A percentile compares a stretch with the other conserved stretches of the same genome.
phyloP scores from a whole-genome alignment of 2,797 vertebrate species.

The Aldrovandia affinis region DNA sequence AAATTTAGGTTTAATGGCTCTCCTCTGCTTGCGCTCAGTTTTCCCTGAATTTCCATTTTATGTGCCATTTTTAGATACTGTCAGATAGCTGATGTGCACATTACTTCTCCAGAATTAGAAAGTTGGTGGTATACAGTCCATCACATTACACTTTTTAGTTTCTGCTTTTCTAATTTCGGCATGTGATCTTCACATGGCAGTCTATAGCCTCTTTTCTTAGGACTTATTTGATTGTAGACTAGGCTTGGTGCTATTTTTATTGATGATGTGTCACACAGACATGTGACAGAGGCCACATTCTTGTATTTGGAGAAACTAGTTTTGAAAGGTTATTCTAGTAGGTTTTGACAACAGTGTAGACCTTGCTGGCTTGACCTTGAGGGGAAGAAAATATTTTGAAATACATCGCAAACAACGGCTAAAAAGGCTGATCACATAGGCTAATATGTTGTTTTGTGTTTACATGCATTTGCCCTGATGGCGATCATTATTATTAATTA shows the following conservation, averaged over 20 bases:
- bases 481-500: background rate
- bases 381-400: background rate
- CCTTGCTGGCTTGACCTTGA: background rate
- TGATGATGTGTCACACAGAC: background rate
- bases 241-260: background rate
- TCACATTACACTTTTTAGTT: background rate
- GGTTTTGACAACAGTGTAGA: constrained; percentile 1
- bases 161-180: background rate
- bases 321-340: constrained; percentile 4
- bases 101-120: background rate
- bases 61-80: background rate
- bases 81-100: background rate
- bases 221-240: background rate
- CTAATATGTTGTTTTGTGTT: no score
- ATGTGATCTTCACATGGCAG: background rate
- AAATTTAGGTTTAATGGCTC: background rate
- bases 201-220: background rate
- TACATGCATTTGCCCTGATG: background rate
- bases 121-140: background rate
- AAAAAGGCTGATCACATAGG: background rate
- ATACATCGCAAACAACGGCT: background rate
- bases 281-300: background rate
- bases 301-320: constrained; percentile 9
- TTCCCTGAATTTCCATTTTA: background rate
- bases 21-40: background rate